Evolutionary conservation across 2,797 vertebrate species (phyloP).

Genomic region (Manis crassicaudata): DNA sequence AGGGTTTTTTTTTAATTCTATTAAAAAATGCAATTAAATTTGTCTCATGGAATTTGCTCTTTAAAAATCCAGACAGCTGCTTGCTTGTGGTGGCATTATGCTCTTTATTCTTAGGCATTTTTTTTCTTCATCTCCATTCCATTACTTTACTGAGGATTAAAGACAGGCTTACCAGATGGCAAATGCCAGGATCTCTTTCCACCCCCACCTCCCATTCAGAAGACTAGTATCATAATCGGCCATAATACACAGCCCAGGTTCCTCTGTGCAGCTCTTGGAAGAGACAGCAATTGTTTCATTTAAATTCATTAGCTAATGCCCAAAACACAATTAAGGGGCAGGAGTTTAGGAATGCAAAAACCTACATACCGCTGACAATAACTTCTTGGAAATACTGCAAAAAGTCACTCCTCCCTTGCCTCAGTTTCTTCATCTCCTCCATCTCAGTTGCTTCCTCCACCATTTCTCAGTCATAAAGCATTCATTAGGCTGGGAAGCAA

Average conservation of each 20-base stretch:
- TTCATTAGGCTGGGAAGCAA: conserved; percentile 75
- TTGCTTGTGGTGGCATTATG: conserved; percentile 82
- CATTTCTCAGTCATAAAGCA: conserved; percentile 74
- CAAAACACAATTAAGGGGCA: conserved; percentile 6
- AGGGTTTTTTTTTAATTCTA: conserved; percentile 72
- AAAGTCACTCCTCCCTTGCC: background rate
- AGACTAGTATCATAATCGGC: conserved; percentile 68
- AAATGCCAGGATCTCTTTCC: conserved; percentile 78
- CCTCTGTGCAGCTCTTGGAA: conserved; percentile 43
- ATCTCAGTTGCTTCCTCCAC: conserved; percentile 35
- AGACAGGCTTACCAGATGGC: conserved; percentile 82
- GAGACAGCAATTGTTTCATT: conserved; percentile 54
- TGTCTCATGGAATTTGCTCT: conserved; percentile 84
- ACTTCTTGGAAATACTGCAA: background rate
- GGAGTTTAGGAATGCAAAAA: background rate
- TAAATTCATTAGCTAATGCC: conserved; percentile 51
- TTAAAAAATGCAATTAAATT: conserved; percentile 81
- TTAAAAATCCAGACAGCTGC: conserved; percentile 84
- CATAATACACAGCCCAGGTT: conserved; percentile 61
- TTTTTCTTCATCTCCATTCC: conserved; percentile 80
- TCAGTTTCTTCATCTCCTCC: conserved; percentile 71
- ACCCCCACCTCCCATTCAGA: conserved; percentile 50
- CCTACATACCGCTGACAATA: background rate
- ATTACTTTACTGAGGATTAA: conserved; percentile 83
- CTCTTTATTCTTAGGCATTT: conserved; percentile 77